Percentiles rank a stretch among this genome's conserved stretches.
Evolutionary conservation across 2,113 vertebrate genomes (phyloP).

Genomic region (Trematocara variabile): DNA sequence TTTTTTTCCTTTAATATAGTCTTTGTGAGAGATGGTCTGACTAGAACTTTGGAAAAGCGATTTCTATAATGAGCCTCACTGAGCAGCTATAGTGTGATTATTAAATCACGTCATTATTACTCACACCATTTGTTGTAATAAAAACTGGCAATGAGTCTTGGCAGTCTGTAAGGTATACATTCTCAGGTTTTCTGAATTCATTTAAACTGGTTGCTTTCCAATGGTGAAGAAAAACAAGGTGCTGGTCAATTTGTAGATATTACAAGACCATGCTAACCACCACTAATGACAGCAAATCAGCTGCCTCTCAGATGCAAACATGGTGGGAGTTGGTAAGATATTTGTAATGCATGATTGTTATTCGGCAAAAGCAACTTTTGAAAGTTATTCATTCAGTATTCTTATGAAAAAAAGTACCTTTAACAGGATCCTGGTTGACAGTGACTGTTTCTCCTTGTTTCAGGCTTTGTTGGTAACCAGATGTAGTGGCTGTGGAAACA

Average conservation of each 20-base stretch:
- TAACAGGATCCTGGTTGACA: background rate
- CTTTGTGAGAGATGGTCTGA: background rate
- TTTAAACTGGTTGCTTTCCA: background rate
- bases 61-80: no score
- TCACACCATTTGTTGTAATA: no score
- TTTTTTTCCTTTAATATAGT: background rate
- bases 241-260: no score
- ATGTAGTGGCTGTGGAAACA: fast-evolving
- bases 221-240: fast-evolving
- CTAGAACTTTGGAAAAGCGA: no score
- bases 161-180: no score
- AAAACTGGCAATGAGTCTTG: no score
- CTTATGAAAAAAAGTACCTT: background rate
- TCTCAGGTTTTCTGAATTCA: background rate
- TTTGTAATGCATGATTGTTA: background rate
- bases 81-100: no score
- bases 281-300: fast-evolving
- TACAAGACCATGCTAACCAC: background rate
- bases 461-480: background rate
- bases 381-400: no score
- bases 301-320: fast-evolving
- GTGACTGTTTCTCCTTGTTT: background rate
- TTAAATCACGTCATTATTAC: no score
- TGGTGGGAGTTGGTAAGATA: fast-evolving
- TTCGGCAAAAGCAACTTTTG: background rate